A percentile compares a stretch with the other conserved stretches of the same genome.
These are phyloP conservation scores for Hybos culiciformis DNA, from an alignment of 2,888 invertebrate species.

Conservation along the genomic window DNA sequence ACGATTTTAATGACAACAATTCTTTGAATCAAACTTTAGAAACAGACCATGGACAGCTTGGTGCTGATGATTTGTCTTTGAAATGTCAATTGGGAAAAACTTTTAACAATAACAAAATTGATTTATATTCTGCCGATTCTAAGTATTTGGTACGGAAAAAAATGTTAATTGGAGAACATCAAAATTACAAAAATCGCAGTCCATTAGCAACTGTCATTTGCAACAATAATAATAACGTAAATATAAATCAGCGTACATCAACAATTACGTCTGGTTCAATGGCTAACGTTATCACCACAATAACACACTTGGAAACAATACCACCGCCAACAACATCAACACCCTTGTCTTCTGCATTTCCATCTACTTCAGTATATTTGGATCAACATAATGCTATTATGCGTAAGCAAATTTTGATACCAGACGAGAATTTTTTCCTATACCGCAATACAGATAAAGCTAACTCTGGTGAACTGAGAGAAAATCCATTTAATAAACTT, in stretches of 20 bases:
- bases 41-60: slow-evolving; percentile 17
- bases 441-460: slow-evolving; percentile 26
- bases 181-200: slow-evolving; percentile 22
- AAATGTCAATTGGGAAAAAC: slow-evolving; percentile 8
- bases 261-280: slow-evolving; percentile 6
- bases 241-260: slow-evolving; percentile 22
- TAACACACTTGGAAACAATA: slow-evolving; percentile 7
- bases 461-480: slow-evolving; percentile 21
- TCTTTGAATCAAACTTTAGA: slow-evolving; percentile 7
- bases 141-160: neutral
- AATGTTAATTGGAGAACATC: slow-evolving; percentile 7
- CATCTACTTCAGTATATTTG: neutral
- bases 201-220: slow-evolving; percentile 29
- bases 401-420: slow-evolving; percentile 13
- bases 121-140: slow-evolving; percentile 20
- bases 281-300: slow-evolving; percentile 7
- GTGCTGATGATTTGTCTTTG: slow-evolving; percentile 20
- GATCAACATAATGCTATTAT: neutral
- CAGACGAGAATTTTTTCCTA: slow-evolving; percentile 30
- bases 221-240: slow-evolving; percentile 26
- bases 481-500: slow-evolving; percentile 55
- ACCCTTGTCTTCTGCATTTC: neutral
- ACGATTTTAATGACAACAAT: neutral
- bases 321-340: slow-evolving; percentile 3
- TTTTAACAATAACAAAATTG: slow-evolving; percentile 16